Conservation (phyloP, 2,888 invertebrate species). For the Acanthacorydalis orientalis region DNA sequence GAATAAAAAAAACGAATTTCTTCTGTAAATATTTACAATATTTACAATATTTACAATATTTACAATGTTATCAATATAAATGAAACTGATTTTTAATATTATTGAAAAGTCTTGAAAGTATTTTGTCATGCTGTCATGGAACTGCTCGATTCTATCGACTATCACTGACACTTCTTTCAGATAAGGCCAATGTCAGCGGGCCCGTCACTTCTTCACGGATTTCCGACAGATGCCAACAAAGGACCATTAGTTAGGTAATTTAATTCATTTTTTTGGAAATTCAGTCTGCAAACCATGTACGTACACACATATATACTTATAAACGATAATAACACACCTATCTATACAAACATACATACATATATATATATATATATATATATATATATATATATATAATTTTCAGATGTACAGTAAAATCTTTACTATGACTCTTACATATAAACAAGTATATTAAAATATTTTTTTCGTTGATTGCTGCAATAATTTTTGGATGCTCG, state of each 20-base stretch:
- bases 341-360: constrained; percentile 3
- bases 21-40: too few species aligned
- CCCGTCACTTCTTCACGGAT: constrained; percentile 33
- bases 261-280: background rate
- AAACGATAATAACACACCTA: constrained; percentile 16
- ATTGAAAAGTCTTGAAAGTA: too few species aligned
- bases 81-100: too few species aligned
- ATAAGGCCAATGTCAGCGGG: constrained; percentile 39
- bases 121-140: background rate
- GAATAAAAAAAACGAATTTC: too few species aligned
- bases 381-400: too few species aligned
- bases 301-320: constrained; percentile 27
- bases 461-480: background rate
- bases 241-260: constrained; percentile 39
- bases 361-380: too few species aligned
- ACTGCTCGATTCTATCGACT: constrained; percentile 9
- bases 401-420: too few species aligned
- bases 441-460: too few species aligned
- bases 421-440: too few species aligned
- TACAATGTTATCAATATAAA: too few species aligned
- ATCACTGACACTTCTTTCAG: constrained; percentile 17
- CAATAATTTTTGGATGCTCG: background rate
- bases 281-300: constrained; percentile 10
- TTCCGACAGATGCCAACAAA: constrained; percentile 28
- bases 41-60: too few species aligned